These are phyloP conservation scores for Macrotis lagotis DNA, from an alignment of 2,113 vertebrate genomes.

Conservation along the genomic window DNA sequence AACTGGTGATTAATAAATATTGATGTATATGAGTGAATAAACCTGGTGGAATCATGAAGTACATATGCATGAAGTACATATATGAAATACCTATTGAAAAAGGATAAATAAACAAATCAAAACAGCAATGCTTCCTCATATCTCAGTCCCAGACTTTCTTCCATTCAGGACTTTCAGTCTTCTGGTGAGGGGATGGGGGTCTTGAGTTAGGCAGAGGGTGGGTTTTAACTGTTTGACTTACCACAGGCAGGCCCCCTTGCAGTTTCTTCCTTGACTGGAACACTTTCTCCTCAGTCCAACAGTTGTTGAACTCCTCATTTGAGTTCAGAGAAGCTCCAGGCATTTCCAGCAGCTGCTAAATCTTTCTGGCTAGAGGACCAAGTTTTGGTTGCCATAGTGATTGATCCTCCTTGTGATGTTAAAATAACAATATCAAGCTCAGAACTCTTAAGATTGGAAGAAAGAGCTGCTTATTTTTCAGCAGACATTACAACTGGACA, in stretches of 20 bases:
- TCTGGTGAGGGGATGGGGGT: background rate
- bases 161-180: background rate
- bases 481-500: background rate
- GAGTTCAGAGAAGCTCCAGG: background rate
- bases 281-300: background rate
- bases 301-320: background rate
- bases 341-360: slow-evolving; percentile 5
- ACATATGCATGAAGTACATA: background rate
- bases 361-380: background rate
- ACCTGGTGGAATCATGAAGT: background rate
- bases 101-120: background rate
- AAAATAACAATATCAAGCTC: slow-evolving; percentile 43
- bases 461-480: background rate
- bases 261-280: background rate
- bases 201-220: background rate
- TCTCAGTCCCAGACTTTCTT: background rate
- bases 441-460: background rate
- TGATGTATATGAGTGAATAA: background rate
- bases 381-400: slow-evolving; percentile 42
- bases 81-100: background rate
- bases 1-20: background rate
- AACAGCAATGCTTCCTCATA: background rate
- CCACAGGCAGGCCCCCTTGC: background rate
- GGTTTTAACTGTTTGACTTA: background rate
- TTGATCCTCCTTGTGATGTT: slow-evolving; percentile 10